These are phyloP conservation scores for Maccullochella peelii DNA, from an alignment of 2,113 vertebrate species.

Conservation along the genomic window DNA sequence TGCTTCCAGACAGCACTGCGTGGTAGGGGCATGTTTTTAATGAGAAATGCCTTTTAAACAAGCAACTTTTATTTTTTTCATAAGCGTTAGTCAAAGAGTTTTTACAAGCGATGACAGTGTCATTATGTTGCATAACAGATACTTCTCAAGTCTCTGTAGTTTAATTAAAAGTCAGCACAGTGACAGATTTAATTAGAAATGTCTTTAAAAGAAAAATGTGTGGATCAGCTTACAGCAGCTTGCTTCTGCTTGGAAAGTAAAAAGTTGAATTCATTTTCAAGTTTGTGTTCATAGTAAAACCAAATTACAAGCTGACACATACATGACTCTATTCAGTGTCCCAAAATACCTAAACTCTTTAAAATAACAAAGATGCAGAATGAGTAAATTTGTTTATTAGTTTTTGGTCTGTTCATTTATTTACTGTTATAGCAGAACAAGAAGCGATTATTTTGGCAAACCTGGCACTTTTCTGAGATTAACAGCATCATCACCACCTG, in stretches of 20 bases:
- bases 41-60: conserved; percentile 54
- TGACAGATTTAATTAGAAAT: conserved; percentile 53
- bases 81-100: conserved; percentile 36
- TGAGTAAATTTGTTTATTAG: neutral
- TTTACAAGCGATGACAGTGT: conserved; percentile 43
- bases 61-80: conserved; percentile 40
- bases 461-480: neutral
- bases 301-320: conserved; percentile 23
- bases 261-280: conserved; percentile 14
- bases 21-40: conserved; percentile 48
- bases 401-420: neutral
- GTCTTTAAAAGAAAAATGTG: conserved; percentile 37
- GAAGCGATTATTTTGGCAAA: neutral
- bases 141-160: conserved; percentile 40
- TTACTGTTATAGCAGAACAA: neutral
- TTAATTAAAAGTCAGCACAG: conserved; percentile 56
- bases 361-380: neutral
- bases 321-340: neutral
- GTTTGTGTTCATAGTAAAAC: neutral
- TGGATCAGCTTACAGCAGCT: conserved; percentile 12
- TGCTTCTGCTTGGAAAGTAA: conserved; percentile 1
- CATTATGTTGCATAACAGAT: conserved; percentile 39
- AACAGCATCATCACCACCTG: neutral
- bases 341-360: neutral
- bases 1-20: conserved; percentile 48